Conservation (phyloP, 2,888 invertebrate species). For the Lacanobia oleracea region DNA sequence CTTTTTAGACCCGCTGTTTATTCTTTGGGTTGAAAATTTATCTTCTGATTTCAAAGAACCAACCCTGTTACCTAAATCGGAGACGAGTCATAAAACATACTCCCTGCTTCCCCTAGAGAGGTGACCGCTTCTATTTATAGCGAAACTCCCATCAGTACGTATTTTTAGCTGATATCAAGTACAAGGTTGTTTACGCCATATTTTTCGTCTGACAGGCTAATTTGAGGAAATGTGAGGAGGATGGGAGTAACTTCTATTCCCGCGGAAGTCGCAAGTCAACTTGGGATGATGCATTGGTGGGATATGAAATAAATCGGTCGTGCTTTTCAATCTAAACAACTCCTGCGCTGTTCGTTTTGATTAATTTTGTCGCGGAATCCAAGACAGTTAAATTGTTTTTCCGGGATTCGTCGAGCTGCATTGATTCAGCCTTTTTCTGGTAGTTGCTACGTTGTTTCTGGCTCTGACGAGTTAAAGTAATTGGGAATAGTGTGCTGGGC, state of each 20-base stretch:
- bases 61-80: constrained; percentile 32
- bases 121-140: constrained; percentile 57
- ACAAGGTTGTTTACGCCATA: constrained; percentile 47
- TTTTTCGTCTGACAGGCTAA: constrained; percentile 27
- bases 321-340: no score
- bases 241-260: constrained; percentile 24
- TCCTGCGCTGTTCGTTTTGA: no score
- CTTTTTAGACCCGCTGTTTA: no score
- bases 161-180: constrained; percentile 58
- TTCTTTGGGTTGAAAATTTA: no score
- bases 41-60: not conserved
- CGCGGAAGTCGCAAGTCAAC: not conserved
- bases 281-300: not conserved
- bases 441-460: no score
- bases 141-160: constrained; percentile 20
- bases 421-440: no score
- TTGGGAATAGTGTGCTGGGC: no score
- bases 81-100: constrained; percentile 44
- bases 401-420: no score
- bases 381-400: no score
- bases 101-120: constrained; percentile 25
- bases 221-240: constrained; percentile 43
- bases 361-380: no score
- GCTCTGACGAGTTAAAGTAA: no score
- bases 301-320: no score